Base-by-base conservation (phyloP, 2,888 invertebrate species). In the Polydrusus cervinus region DNA sequence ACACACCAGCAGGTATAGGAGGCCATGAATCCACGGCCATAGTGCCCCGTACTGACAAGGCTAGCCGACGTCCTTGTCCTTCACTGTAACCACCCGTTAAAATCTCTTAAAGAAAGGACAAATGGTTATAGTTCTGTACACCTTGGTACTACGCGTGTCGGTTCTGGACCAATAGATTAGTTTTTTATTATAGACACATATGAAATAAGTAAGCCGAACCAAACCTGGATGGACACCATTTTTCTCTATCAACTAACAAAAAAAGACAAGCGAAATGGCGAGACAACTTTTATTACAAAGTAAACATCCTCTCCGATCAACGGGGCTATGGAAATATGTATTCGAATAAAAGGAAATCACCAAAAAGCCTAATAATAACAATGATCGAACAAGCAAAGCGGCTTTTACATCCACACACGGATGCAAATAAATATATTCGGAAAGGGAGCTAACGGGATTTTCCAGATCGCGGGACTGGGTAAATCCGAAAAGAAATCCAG, bases 401-500 rank as follows among this genome's bases (percentile, higher is more conserved):
- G 49, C 45, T 65, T 65, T 30, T 34, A 65, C 16, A 47, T 34
- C 51, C 51, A 66, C 51, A 38, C 38, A 53, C 16, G 20, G 40
- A 66, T 66, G 51, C 40, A 38, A 38, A 47, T 38, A 38, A 66
- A 51, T 66, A 51, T 53, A 51, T 53, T n/a, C 16, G 38, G 49
- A 66, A 30, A 14, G 51, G 20, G 49, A 16, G 45, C n/a, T 60
- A 69, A 69, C 69, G 60, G 25, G 14, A 69, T 69, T 69, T 69
- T 69, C 30, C 47, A 60, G 34, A 69, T 69, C 60, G 60, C 69
- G 47, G 47, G 16, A 60, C 47, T 18, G 47, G 55, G 69, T 30
- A 69, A 69, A 69, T 69, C 69, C 60, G 47, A 69, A 69, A 60
- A 60, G 40, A 47, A 60, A 69, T 60, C 69, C 69, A 6, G 13